Base-by-base conservation (phyloP, 2,797 vertebrate genomes). In the Agapornis canus region DNA sequence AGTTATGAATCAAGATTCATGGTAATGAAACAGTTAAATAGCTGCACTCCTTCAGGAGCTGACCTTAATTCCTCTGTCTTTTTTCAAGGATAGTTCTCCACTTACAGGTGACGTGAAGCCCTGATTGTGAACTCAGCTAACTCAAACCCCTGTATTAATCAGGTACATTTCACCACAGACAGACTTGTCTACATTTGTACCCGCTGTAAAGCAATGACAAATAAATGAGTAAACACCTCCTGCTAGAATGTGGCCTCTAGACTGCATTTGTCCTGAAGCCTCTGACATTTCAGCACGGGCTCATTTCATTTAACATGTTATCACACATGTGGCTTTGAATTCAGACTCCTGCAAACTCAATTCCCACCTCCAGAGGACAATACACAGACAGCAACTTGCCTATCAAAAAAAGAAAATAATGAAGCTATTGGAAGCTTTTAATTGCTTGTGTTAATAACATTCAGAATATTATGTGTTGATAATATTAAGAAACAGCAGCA, bases 21-120 rank as follows among this genome's bases (percentile, higher is more conserved):
- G 60, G 87, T 47, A 92, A 80, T 6, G 48, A 54, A 95, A 94
- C 54, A 84, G 80, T 84, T 95, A 79, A 93, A 84, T 10, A 31
- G 90, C 88, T 45, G 45, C 73, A 56, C 79, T 92, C 86, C 80
- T 96, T 82, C 81, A 90, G 86, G 78, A 93, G 0, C 4, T 14
- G 73, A 92, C 79, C 42, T 86, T 43, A 77, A 78, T 56, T 90
- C 5, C 5, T 86, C 90, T 89, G 90, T 42, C 92, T 80, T 73
- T 83, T 86, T 89, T 90, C 83, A 85, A 87, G 81, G 0, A 10
- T 15, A 88, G 49, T 3, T 84, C 82, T 94, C 42, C 71, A 13
- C 13, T 59, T 39, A 64, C 77, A 45, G 72, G 77, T 11, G 0
- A 79, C 6, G n/a, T 20, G 75, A 72, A 70, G 75, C 68, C 2